A percentile compares a stretch with the other conserved stretches of the same genome.
Conservation (phyloP, 2,113 vertebrate species). For the Piprites chloris region DNA sequence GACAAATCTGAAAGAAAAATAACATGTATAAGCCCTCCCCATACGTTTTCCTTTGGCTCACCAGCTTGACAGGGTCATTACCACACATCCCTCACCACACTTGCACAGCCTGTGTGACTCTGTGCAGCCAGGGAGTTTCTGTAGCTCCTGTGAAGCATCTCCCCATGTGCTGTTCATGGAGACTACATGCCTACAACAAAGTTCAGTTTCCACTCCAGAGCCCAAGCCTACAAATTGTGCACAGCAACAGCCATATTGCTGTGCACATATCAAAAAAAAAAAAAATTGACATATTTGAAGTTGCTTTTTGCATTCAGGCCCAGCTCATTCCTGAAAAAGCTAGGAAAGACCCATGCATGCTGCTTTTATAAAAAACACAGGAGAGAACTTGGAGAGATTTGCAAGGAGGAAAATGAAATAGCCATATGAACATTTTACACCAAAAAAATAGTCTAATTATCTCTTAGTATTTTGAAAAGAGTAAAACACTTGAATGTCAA, state of each 20-base stretch:
- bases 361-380: neutral
- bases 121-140: neutral
- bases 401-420: neutral
- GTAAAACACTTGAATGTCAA: neutral
- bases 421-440: neutral
- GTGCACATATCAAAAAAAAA: too few species aligned
- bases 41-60: neutral
- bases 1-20: neutral
- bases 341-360: neutral
- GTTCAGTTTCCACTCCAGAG: neutral
- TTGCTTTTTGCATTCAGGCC: neutral
- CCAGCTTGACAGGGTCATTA: neutral
- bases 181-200: neutral
- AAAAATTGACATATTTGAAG: neutral
- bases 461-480: slow-evolving; percentile 3
- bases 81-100: neutral
- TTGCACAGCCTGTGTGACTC: too few species aligned
- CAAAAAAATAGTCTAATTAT: neutral
- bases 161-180: neutral
- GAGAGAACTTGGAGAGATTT: neutral
- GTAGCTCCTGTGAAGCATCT: neutral
- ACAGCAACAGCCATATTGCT: neutral
- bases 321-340: neutral
- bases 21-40: neutral
- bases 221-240: neutral